These are phyloP conservation scores for Edolisoma coerulescens DNA, from an alignment of 2,113 vertebrate species.

Conservation along the genomic window DNA sequence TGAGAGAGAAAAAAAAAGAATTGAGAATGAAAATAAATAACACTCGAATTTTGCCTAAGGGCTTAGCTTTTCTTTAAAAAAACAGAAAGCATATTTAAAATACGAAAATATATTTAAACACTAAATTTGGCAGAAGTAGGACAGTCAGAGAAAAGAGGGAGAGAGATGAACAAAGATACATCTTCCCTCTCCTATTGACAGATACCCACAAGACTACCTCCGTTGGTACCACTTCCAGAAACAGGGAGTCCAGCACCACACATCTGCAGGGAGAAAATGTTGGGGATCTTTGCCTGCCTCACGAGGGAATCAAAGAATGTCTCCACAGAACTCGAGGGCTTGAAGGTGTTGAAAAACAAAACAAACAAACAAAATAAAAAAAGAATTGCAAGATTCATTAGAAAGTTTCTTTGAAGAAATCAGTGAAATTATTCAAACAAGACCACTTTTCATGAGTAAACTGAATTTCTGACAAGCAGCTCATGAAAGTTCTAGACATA, in stretches of 20 bases:
- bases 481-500: neutral
- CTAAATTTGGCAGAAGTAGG: neutral
- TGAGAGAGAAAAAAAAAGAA: neutral
- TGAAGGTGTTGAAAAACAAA: constrained; percentile 18
- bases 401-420: neutral
- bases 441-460: neutral
- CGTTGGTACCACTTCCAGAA: constrained; percentile 73
- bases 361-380: neutral
- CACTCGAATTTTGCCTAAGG: neutral
- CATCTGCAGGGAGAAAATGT: constrained; percentile 97
- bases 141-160: constrained; percentile 4
- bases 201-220: constrained; percentile 95
- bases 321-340: constrained; percentile 92
- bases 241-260: constrained; percentile 86
- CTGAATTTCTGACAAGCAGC: neutral
- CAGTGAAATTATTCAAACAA: neutral
- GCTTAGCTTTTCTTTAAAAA: neutral
- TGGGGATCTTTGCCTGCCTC: constrained; percentile 82
- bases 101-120: neutral
- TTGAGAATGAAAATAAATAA: neutral
- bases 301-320: constrained; percentile 95
- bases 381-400: neutral
- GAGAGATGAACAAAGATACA: constrained; percentile 2
- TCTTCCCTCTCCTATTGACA: constrained; percentile 61
- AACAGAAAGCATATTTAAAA: neutral